Evolutionary conservation across 2,888 invertebrate genomes (phyloP).

Genomic region (Drosophila algonquin): DNA sequence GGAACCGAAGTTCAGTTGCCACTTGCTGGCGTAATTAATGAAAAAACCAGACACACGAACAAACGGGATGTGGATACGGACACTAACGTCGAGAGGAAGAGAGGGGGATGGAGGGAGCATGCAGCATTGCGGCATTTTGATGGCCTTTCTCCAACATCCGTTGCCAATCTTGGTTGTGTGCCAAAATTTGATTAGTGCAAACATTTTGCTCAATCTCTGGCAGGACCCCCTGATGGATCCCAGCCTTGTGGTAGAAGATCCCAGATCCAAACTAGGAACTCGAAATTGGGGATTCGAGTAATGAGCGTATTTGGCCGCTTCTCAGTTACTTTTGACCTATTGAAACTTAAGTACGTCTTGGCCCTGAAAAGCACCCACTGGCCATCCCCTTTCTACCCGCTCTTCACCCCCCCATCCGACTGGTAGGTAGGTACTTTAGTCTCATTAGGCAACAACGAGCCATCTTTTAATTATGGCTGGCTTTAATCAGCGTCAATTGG

Average conservation of each 20-base stretch:
- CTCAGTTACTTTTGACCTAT: constrained; percentile 25
- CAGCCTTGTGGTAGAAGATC: neutral
- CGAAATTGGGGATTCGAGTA: neutral
- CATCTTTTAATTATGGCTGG: constrained; percentile 71
- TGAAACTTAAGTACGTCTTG: neutral
- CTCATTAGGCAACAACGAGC: constrained; percentile 60
- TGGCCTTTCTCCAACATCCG: constrained; percentile 5
- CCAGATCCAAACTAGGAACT: neutral
- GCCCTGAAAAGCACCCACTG: no score
- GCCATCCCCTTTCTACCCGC: neutral
- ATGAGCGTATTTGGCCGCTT: constrained; percentile 1
- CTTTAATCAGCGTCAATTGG: constrained; percentile 75
- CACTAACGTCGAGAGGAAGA: neutral
- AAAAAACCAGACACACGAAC: constrained; percentile 49
- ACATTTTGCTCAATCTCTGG: constrained; percentile 2
- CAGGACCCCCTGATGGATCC: no score
- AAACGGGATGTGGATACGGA: constrained; percentile 1
- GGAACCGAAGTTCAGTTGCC: neutral
- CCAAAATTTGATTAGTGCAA: constrained; percentile 64
- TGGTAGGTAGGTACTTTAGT: constrained; percentile 10
- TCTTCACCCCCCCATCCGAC: neutral
- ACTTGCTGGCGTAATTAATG: constrained; percentile 67
- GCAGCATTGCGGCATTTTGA: constrained; percentile 37
- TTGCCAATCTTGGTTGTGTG: constrained; percentile 27
- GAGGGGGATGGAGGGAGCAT: neutral